Conservation (phyloP, 2,888 invertebrate species). For the Pelosia muscerda region DNA sequence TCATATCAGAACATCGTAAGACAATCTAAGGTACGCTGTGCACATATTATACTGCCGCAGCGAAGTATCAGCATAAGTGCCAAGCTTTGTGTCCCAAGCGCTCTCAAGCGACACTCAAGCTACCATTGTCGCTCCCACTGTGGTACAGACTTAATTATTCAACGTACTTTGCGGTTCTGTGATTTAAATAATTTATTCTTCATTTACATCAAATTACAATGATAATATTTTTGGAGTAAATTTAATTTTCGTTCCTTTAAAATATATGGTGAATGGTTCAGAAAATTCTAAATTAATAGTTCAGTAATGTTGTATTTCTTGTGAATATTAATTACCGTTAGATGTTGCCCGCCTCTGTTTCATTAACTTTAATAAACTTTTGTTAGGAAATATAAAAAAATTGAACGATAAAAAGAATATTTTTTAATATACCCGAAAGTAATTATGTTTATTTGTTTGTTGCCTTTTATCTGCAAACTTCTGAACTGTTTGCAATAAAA, state of each 20-base stretch:
- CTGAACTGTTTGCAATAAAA: neutral
- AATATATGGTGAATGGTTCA: neutral
- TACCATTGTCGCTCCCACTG: constrained; percentile 38
- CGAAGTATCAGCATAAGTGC: constrained; percentile 25
- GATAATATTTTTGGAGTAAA: constrained; percentile 22
- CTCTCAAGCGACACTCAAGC: constrained; percentile 32
- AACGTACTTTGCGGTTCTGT: constrained; percentile 16
- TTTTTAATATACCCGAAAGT: neutral
- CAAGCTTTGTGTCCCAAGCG: constrained; percentile 35
- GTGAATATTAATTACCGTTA: constrained; percentile 5
- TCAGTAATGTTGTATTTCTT: constrained; percentile 4
- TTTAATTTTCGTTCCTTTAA: constrained; percentile 13
- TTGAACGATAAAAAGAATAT: neutral
- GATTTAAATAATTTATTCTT: constrained; percentile 30
- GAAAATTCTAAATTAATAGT: constrained; percentile 1
- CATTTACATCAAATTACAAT: constrained; percentile 27
- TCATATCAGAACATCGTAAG: neutral
- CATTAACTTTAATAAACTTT: constrained; percentile 3
- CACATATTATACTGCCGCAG: neutral
- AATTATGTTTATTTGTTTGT: neutral
- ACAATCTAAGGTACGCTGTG: neutral
- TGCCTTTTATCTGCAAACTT: neutral
- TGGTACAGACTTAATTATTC: constrained; percentile 40
- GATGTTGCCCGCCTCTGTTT: neutral
- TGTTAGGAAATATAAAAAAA: neutral